Evolutionary conservation across 1,140 invertebrate species (phyloP).

Genomic region (Hypsibius dujardini): DNA sequence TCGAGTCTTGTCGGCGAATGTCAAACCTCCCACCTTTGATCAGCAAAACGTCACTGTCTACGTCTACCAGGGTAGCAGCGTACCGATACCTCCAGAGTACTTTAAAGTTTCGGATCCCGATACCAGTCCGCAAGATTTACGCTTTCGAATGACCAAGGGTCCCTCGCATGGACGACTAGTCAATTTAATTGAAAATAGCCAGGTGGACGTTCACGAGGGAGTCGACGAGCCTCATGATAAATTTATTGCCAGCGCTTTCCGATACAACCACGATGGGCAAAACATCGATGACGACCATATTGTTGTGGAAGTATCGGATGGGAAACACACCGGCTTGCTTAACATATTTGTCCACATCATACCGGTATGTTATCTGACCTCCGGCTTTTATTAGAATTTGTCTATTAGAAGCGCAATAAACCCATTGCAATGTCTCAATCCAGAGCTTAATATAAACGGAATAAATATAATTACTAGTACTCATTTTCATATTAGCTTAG

Average conservation of each 20-base stretch:
- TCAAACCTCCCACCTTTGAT: background rate
- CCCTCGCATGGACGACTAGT: background rate
- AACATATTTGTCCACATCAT: background rate
- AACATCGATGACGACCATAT: conserved; percentile 9
- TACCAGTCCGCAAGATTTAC: background rate
- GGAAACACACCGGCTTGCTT: background rate
- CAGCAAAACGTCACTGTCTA: background rate
- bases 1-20: background rate
- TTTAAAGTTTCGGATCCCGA: background rate
- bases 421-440: too few relatives aligned
- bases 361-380: background rate
- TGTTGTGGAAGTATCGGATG: background rate
- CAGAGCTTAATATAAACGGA: too few relatives aligned
- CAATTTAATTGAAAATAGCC: background rate
- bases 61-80: background rate
- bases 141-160: background rate
- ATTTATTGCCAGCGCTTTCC: background rate
- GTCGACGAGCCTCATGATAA: conserved; percentile 11
- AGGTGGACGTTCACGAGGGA: background rate
- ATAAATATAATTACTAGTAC: too few relatives aligned
- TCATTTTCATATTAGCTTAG: too few relatives aligned
- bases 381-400: too few relatives aligned
- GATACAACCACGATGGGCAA: background rate
- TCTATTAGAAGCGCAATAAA: too few relatives aligned
- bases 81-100: conserved; percentile 2